Conservation (phyloP, 2,113 vertebrate species). For the Pseudonaja textilis region DNA sequence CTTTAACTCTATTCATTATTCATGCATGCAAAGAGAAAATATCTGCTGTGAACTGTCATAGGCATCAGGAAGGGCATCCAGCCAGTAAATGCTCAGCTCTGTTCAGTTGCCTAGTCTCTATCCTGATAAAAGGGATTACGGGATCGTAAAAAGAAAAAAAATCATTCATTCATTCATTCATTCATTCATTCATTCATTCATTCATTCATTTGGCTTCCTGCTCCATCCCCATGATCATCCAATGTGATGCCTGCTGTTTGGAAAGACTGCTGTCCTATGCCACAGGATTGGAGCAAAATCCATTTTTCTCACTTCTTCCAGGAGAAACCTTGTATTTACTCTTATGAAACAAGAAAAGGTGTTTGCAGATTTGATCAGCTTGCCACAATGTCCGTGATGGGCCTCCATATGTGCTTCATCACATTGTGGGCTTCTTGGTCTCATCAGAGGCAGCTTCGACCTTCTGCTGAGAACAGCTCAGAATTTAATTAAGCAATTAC, state of each 20-base stretch:
- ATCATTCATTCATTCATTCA: too few species aligned
- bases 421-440: slow-evolving; percentile 48
- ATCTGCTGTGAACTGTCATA: too few species aligned
- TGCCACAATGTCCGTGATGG: slow-evolving; percentile 25
- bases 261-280: background rate
- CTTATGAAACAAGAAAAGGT: background rate
- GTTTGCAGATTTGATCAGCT: slow-evolving; percentile 20
- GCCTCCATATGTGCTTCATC: slow-evolving; percentile 43
- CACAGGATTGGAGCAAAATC: background rate
- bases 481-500: slow-evolving; percentile 55
- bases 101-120: too few species aligned
- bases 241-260: background rate
- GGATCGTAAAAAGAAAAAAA: too few species aligned
- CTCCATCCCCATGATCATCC: background rate
- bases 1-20: too few species aligned
- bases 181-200: too few species aligned
- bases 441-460: slow-evolving; percentile 56
- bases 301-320: slow-evolving; percentile 21
- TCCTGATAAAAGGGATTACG: too few species aligned
- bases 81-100: too few species aligned
- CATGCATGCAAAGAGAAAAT: too few species aligned
- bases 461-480: slow-evolving; percentile 41
- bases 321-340: slow-evolving; percentile 33
- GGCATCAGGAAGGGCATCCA: too few species aligned
- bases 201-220: background rate